phyloP scores from a whole-genome alignment of 92 coral and sea anemone species.

The Epizoanthus rinbou region DNA sequence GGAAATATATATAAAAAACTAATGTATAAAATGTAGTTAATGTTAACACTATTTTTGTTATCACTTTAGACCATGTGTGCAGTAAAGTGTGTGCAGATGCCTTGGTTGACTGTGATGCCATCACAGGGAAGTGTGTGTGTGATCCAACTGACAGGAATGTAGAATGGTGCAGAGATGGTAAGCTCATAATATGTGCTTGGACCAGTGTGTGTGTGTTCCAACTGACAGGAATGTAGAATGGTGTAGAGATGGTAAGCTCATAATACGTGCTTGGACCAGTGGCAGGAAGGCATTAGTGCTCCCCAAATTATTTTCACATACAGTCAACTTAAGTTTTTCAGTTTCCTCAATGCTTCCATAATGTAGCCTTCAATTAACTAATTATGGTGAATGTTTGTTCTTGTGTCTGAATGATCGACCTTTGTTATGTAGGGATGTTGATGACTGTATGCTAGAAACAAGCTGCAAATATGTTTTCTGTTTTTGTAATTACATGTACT shows the following conservation, averaged over 20 bases:
- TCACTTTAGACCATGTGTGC: conserved; percentile 46
- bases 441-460: no score
- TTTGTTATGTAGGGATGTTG: no score
- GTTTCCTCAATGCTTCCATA: no score
- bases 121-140: conserved; percentile 50
- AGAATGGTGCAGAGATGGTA: conserved; percentile 53
- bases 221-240: conserved; percentile 45
- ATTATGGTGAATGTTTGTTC: no score
- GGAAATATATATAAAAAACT: not conserved
- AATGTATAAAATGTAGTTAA: not conserved
- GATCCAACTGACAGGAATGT: conserved; percentile 44
- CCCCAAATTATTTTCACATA: no score
- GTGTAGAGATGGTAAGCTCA: conserved; percentile 48
- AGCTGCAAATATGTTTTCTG: no score
- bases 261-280: no score
- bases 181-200: not conserved
- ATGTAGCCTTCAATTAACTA: no score
- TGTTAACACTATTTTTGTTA: not conserved
- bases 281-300: no score
- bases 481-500: no score
- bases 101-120: conserved; percentile 36
- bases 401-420: no score
- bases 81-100: conserved; percentile 35
- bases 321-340: no score
- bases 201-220: conserved; percentile 47